Conservation (phyloP, 2,797 vertebrate genomes). For the Picus viridis region DNA sequence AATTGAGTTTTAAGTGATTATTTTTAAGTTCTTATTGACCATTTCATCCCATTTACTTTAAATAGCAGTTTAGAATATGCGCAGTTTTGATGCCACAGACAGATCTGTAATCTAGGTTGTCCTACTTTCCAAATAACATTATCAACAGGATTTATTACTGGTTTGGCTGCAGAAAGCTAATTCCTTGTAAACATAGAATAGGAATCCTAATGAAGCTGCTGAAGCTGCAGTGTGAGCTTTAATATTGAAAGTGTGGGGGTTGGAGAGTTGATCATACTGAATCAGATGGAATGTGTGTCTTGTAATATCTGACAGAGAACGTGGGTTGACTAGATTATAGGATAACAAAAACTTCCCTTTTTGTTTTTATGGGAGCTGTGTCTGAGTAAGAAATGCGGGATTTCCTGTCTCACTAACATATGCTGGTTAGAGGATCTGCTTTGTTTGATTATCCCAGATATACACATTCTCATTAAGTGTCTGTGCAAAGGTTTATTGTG, state of each 20-base stretch:
- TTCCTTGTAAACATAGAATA: conserved; percentile 40
- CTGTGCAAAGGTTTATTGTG: conserved; percentile 31
- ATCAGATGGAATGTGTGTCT: neutral
- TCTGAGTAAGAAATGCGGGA: conserved; percentile 16
- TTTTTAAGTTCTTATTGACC: neutral
- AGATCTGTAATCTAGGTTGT: conserved; percentile 17
- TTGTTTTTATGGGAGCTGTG: conserved; percentile 9
- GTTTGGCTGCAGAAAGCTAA: conserved; percentile 31
- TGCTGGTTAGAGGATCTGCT: conserved; percentile 26
- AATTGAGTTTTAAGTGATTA: neutral
- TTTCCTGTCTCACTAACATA: conserved; percentile 15
- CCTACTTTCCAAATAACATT: conserved; percentile 10
- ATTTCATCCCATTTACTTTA: neutral
- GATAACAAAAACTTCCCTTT: neutral
- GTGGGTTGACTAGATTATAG: neutral
- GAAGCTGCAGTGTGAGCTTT: conserved; percentile 17
- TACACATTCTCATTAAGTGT: conserved; percentile 35
- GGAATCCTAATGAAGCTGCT: conserved; percentile 44
- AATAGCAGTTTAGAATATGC: neutral
- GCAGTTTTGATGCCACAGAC: neutral
- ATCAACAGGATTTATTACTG: conserved; percentile 35
- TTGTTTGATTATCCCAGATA: conserved; percentile 53
- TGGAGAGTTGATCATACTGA: neutral
- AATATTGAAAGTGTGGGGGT: neutral
- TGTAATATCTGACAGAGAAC: neutral